A percentile compares a stretch with the other conserved stretches of the same genome.
Evolutionary conservation across 92 coral and sea anemone genomes (phyloP).

Genomic region (Epizoanthus stellaris): DNA sequence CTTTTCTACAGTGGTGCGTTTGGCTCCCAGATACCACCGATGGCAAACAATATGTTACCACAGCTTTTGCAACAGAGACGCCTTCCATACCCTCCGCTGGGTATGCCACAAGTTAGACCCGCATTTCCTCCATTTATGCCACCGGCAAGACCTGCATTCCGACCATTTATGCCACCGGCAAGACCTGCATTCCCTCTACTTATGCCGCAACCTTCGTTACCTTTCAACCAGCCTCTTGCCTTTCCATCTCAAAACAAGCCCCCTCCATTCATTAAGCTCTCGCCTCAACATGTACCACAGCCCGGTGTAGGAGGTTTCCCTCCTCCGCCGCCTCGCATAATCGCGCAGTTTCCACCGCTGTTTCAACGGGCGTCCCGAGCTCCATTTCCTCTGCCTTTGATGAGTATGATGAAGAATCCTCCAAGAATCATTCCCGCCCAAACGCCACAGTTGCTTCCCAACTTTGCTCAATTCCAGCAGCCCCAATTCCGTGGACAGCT

Average conservation of each 20-base stretch:
- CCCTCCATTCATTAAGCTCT: constrained; percentile 29
- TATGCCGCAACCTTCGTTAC: neutral
- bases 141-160: neutral
- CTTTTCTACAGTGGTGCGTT: constrained; percentile 33
- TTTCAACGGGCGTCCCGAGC: constrained; percentile 3
- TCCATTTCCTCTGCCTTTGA: constrained; percentile 30
- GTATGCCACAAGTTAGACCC: constrained; percentile 15
- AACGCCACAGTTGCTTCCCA: neutral
- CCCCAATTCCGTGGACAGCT: constrained; percentile 3
- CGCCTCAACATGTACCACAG: constrained; percentile 14
- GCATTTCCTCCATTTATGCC: neutral
- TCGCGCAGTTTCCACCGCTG: constrained; percentile 11
- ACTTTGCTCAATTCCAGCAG: constrained; percentile 13
- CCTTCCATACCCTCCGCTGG: constrained; percentile 16
- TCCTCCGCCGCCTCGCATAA: neutral
- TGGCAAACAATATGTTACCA: neutral
- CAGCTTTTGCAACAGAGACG: constrained; percentile 25
- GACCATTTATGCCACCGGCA: neutral
- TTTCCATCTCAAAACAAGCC: constrained; percentile 10
- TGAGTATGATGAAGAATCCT: constrained; percentile 46
- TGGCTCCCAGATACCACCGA: neutral
- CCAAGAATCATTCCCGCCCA: constrained; percentile 19
- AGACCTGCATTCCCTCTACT: neutral
- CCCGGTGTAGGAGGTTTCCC: neutral
- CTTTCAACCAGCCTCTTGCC: constrained; percentile 14